These are phyloP conservation scores for Plodia interpunctella DNA, from an alignment of 1,140 invertebrate species.

Conservation along the genomic window DNA sequence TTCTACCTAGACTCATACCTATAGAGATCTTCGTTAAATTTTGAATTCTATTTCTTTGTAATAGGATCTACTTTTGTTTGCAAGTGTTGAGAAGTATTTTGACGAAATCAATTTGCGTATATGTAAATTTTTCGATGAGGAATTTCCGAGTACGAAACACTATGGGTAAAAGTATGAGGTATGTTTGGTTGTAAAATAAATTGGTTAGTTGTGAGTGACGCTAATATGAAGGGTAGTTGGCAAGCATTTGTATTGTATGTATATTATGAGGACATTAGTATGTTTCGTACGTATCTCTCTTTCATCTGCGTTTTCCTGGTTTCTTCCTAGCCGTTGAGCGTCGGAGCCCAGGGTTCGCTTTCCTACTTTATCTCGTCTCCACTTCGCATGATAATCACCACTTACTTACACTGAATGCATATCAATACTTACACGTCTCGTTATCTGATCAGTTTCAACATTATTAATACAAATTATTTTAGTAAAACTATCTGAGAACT, in stretches of 20 bases:
- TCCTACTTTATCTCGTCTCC: too few species aligned
- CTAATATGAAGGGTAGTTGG: background rate
- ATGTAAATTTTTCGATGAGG: constrained; percentile 21
- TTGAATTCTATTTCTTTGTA: background rate
- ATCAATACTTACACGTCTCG: too few species aligned
- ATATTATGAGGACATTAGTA: background rate
- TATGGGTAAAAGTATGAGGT: constrained; percentile 1
- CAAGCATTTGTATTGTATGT: background rate
- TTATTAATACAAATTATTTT: too few species aligned
- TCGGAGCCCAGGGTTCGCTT: too few species aligned
- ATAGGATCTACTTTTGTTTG: constrained; percentile 14
- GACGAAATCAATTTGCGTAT: constrained; percentile 17
- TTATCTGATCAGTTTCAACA: too few species aligned
- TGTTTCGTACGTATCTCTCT: too few species aligned
- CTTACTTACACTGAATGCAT: too few species aligned
- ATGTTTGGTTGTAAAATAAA: constrained; percentile 1
- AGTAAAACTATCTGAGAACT: too few species aligned
- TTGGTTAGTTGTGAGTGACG: background rate
- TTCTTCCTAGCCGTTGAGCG: too few species aligned
- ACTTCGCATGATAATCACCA: too few species aligned
- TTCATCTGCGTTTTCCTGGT: too few species aligned
- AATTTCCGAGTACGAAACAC: constrained; percentile 15
- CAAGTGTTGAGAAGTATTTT: background rate
- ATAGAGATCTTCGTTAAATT: background rate
- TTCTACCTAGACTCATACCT: constrained; percentile 20